phyloP scores from a whole-genome alignment of 2,888 invertebrate genomes.

The Lepidochrysops patricia region DNA sequence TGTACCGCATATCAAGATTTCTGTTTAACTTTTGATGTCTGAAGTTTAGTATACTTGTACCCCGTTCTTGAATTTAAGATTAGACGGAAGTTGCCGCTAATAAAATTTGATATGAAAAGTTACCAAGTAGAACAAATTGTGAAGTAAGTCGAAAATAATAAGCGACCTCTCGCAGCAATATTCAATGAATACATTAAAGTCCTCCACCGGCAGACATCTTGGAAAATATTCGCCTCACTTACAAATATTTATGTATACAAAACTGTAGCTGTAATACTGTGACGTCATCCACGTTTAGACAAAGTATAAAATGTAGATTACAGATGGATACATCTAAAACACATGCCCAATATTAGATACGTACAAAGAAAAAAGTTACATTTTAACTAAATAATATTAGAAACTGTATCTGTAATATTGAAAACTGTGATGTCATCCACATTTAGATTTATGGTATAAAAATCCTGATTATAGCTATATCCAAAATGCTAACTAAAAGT shows the following conservation, averaged over 20 bases:
- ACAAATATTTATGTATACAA: not conserved
- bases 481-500: no score
- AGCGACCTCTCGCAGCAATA: conserved; percentile 55
- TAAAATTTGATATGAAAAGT: not conserved
- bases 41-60: not conserved
- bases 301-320: no score
- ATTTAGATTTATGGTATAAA: no score
- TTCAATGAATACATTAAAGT: conserved; percentile 51
- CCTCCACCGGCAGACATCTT: conserved; percentile 21
- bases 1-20: not conserved
- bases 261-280: no score
- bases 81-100: not conserved
- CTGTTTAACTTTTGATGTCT: not conserved
- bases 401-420: no score
- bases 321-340: no score
- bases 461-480: no score
- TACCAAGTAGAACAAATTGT: conserved; percentile 32
- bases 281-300: no score
- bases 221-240: not conserved
- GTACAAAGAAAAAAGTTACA: no score
- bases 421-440: no score
- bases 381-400: no score
- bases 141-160: conserved; percentile 68
- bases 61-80: not conserved
- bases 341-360: no score